A percentile compares a stretch with the other conserved stretches of the same genome.
phyloP scores from a whole-genome alignment of 2,888 invertebrate species.

The Scaptomyza parva region DNA sequence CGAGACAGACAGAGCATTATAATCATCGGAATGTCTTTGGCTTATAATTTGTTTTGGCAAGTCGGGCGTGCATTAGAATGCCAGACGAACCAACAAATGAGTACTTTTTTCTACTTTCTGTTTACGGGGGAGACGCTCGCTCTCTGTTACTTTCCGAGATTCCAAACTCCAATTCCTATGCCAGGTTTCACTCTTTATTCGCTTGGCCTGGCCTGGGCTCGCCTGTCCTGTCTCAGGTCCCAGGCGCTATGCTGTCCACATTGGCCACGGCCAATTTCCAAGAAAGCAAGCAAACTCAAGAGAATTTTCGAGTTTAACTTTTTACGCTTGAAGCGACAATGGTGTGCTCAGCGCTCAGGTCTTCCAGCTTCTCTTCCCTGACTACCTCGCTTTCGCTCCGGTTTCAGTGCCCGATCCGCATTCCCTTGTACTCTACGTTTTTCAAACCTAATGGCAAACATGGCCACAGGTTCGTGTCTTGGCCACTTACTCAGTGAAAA shows the following conservation, averaged over 20 bases:
- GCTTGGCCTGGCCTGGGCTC: constrained; percentile 8
- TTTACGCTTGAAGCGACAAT: constrained; percentile 73
- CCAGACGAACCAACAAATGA: constrained; percentile 36
- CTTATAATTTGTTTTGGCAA: constrained; percentile 64
- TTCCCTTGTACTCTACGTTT: constrained; percentile 6
- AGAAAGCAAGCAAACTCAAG: constrained; percentile 70
- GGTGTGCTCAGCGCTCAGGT: constrained; percentile 14
- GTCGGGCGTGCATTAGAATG: constrained; percentile 51
- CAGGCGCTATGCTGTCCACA: too few species aligned
- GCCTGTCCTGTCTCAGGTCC: neutral
- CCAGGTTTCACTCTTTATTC: constrained; percentile 6
- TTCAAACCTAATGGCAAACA: constrained; percentile 56
- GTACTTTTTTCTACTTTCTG: too few species aligned
- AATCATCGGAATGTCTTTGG: constrained; percentile 64
- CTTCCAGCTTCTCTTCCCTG: neutral
- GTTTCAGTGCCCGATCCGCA: neutral
- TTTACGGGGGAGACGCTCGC: too few species aligned
- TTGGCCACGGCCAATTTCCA: constrained; percentile 66
- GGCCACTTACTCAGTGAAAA: constrained; percentile 37
- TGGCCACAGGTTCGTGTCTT: constrained; percentile 59
- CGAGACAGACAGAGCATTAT: constrained; percentile 42
- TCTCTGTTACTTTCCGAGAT: neutral
- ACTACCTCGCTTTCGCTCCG: neutral
- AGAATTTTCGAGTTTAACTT: constrained; percentile 71
- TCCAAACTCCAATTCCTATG: constrained; percentile 2